A percentile compares a stretch with the other conserved stretches of the same genome.
Evolutionary conservation across 2,797 vertebrate genomes (phyloP).

Genomic region (Scleropages formosus): DNA sequence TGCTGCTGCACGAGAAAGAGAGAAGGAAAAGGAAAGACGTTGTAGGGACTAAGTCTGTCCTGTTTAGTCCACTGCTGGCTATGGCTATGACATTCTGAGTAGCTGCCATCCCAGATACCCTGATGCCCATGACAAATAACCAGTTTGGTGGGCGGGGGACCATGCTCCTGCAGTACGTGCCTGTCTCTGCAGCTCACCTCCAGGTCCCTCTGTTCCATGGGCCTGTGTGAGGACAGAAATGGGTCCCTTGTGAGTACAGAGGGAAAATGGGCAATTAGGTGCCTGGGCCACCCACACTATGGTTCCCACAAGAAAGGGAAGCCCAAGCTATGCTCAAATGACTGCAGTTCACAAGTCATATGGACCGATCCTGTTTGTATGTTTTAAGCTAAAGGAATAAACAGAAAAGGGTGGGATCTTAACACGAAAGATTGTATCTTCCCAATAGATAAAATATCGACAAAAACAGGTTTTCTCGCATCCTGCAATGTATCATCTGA

Average conservation of each 20-base stretch:
- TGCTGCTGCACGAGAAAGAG: neutral
- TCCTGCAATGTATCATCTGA: too few relatives aligned
- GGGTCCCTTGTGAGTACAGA: neutral
- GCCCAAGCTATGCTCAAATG: neutral
- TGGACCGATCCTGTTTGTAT: neutral
- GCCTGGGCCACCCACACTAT: neutral
- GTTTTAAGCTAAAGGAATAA: neutral
- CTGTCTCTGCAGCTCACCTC: neutral
- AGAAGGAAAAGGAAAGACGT: neutral
- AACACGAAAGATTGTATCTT: neutral
- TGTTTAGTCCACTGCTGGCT: neutral
- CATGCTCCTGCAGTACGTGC: neutral
- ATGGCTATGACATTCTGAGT: too few relatives aligned
- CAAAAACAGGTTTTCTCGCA: neutral
- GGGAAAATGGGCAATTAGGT: neutral
- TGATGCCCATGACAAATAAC: too few relatives aligned
- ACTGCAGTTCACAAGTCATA: too few relatives aligned
- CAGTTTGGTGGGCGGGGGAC: too few relatives aligned
- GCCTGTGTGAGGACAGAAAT: neutral
- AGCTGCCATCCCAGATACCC: too few relatives aligned
- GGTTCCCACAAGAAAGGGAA: constrained; percentile 2
- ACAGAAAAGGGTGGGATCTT: neutral
- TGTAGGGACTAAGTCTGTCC: neutral
- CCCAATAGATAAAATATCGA: too few relatives aligned
- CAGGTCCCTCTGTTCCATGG: neutral